A percentile compares a stretch with the other conserved stretches of the same genome.
phyloP scores from a whole-genome alignment of 2,888 invertebrate genomes.

The Liposcelis brunnea region DNA sequence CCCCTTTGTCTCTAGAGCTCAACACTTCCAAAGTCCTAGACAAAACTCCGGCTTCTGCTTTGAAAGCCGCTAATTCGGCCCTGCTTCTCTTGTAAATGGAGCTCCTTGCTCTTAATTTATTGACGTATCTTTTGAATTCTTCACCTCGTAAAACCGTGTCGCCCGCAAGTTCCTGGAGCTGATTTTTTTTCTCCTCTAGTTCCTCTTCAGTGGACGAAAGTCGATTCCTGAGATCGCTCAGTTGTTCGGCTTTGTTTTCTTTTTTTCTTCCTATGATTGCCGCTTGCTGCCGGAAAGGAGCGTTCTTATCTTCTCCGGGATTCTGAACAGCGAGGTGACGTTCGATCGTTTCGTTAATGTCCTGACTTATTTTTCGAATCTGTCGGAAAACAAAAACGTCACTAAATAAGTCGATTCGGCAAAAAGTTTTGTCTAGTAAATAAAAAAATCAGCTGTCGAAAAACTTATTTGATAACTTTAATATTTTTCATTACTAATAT shows the following conservation, averaged over 20 bases:
- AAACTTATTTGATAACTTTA: no score
- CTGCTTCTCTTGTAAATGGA: conserved; percentile 65
- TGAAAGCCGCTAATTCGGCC: conserved; percentile 53
- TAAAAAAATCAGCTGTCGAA: no score
- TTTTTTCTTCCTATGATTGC: conserved; percentile 64
- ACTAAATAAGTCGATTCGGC: background rate
- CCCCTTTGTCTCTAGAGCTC: conserved; percentile 28
- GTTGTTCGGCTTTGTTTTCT: conserved; percentile 48
- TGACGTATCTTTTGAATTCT: conserved; percentile 71
- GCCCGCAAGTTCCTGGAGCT: conserved; percentile 32
- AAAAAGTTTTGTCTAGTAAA: no score
- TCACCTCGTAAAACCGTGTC: conserved; percentile 59
- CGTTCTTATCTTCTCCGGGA: conserved; percentile 51
- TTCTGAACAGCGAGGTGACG: conserved; percentile 45
- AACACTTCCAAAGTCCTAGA: conserved; percentile 60
- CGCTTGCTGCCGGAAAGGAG: conserved; percentile 73
- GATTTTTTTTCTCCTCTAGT: conserved; percentile 30
- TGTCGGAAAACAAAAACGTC: conserved; percentile 17
- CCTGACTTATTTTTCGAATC: conserved; percentile 32
- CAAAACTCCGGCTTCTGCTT: conserved; percentile 60
- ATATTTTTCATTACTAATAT: conserved; percentile 43
- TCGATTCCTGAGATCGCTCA: conserved; percentile 46
- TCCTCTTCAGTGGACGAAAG: conserved; percentile 41
- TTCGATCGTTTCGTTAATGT: conserved; percentile 56
- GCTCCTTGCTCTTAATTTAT: conserved; percentile 61